A percentile compares a stretch with the other conserved stretches of the same genome.
These are phyloP conservation scores for Diarsia mendica DNA, from an alignment of 2,888 invertebrate species.

Conservation along the genomic window DNA sequence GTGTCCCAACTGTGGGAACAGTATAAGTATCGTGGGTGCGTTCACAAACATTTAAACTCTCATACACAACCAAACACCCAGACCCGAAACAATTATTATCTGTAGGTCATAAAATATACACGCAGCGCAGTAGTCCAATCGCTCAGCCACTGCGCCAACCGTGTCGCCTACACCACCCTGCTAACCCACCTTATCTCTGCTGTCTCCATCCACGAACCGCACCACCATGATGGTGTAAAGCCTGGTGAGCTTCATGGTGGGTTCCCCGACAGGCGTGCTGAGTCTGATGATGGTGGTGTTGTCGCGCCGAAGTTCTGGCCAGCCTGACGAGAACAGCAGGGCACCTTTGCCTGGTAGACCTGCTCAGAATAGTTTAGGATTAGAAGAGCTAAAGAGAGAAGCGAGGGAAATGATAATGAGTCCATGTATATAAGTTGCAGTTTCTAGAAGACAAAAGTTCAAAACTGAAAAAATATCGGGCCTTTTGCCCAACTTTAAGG, in stretches of 20 bases:
- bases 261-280: constrained; percentile 82
- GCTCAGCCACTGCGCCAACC: too few relatives aligned
- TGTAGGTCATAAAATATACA: too few relatives aligned
- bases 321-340: constrained; percentile 88
- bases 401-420: not conserved
- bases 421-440: not conserved
- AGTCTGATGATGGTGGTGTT: constrained; percentile 77
- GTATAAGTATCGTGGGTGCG: not conserved
- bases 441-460: not conserved
- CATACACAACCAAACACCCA: too few relatives aligned
- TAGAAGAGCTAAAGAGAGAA: not conserved
- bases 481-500: not conserved
- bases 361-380: constrained; percentile 55
- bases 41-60: too few relatives aligned
- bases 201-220: constrained; percentile 82
- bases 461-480: not conserved
- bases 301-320: constrained; percentile 86
- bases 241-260: constrained; percentile 83
- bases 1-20: not conserved
- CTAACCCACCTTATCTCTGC: constrained; percentile 78
- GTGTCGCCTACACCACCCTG: not conserved
- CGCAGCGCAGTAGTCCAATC: too few relatives aligned
- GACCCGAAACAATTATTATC: too few relatives aligned
- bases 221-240: constrained; percentile 87
- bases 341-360: constrained; percentile 85